phyloP scores from a whole-genome alignment of 2,113 vertebrate genomes.

The Numida meleagris region DNA sequence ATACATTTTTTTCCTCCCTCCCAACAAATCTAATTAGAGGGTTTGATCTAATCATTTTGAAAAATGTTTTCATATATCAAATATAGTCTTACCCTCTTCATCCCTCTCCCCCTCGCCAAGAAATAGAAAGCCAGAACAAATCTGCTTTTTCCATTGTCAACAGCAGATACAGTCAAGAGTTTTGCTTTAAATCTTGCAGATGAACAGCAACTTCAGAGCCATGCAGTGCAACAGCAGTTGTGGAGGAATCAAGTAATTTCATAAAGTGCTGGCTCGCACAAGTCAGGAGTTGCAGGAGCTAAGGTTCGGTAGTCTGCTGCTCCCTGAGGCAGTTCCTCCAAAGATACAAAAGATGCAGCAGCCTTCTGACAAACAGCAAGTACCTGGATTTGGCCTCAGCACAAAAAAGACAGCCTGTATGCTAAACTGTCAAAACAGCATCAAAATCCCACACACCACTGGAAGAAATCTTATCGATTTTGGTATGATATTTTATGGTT shows the following conservation, averaged over 20 bases:
- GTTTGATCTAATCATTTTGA: background rate
- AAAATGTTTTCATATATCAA: slow-evolving; percentile 24
- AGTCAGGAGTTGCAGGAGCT: background rate
- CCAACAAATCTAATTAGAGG: slow-evolving; percentile 41
- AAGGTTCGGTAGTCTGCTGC: background rate
- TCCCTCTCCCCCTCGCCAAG: background rate
- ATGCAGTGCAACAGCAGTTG: background rate
- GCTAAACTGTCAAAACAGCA: background rate
- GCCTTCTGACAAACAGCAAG: background rate
- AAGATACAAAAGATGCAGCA: background rate
- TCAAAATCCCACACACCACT: rapidly evolving
- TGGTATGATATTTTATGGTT: background rate
- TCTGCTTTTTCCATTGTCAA: background rate
- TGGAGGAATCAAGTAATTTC: background rate
- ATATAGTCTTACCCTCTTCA: background rate
- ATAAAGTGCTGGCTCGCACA: rapidly evolving
- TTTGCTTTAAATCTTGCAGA: background rate
- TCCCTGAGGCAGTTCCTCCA: background rate
- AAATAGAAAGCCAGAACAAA: background rate
- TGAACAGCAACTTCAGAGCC: background rate
- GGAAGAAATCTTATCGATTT: background rate
- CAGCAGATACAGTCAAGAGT: background rate
- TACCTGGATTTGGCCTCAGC: background rate
- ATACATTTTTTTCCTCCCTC: background rate
- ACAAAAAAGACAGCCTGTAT: background rate